Percentiles rank a stretch among this genome's conserved stretches.
Conservation (phyloP, 2,797 vertebrate genomes). For the Falco columbarius region DNA sequence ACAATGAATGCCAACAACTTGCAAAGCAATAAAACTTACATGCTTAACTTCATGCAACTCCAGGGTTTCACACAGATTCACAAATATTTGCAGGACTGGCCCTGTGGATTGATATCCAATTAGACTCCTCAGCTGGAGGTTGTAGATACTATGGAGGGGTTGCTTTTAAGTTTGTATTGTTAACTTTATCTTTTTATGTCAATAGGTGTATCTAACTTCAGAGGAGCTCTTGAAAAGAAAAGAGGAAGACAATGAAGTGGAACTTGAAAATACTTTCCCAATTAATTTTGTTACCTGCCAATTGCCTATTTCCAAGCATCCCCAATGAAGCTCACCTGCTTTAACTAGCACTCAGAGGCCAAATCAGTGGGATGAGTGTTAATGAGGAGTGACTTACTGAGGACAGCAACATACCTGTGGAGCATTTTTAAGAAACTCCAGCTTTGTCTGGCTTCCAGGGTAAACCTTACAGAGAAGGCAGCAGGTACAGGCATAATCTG, state of each 20-base stretch:
- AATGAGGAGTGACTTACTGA: neutral
- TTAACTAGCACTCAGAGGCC: neutral
- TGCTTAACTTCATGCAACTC: neutral
- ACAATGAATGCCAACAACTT: neutral
- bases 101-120: neutral
- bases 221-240: neutral
- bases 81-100: neutral
- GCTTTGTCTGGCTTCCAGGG: neutral
- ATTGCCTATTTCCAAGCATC: neutral
- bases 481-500: no score
- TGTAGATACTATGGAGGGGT: neutral
- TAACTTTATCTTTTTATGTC: neutral
- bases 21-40: neutral
- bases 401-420: fast-evolving
- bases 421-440: neutral
- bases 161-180: neutral
- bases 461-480: neutral
- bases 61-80: neutral
- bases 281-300: neutral
- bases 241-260: neutral
- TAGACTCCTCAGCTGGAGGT: neutral
- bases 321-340: neutral
- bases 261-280: neutral
- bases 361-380: neutral
- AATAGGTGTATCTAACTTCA: neutral